Evolutionary conservation across 2,888 invertebrate genomes (phyloP).

Genomic region (Marronus borbonicus): DNA sequence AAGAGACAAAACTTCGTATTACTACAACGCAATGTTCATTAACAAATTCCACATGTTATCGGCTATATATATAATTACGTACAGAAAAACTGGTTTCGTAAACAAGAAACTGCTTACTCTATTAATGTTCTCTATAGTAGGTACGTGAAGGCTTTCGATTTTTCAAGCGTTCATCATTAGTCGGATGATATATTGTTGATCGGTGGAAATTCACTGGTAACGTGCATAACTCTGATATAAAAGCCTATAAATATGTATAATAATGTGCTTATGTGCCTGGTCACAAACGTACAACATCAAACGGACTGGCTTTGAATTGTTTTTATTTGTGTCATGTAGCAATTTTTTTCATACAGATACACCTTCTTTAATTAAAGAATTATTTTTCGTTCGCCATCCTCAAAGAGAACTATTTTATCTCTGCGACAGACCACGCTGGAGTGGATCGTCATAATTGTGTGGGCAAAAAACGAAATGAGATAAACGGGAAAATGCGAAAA

Average conservation of each 20-base stretch:
- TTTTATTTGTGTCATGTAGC: conserved; percentile 28
- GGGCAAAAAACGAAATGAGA: too few relatives aligned
- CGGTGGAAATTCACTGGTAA: conserved; percentile 41
- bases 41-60: conserved; percentile 43
- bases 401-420: conserved; percentile 24
- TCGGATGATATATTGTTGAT: conserved; percentile 45
- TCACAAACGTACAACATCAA: conserved; percentile 22
- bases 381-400: conserved; percentile 20
- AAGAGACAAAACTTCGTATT: conserved; percentile 14
- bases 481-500: not conserved
- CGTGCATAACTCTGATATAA: conserved; percentile 35
- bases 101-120: conserved; percentile 44
- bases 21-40: conserved; percentile 43
- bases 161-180: conserved; percentile 45
- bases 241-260: conserved; percentile 23
- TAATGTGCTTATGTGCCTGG: conserved; percentile 10
- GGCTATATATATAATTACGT: conserved; percentile 36
- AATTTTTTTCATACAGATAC: conserved; percentile 10
- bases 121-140: conserved; percentile 36
- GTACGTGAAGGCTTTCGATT: conserved; percentile 46
- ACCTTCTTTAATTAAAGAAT: conserved; percentile 41
- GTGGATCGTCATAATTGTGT: too few relatives aligned
- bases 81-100: conserved; percentile 45
- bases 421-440: not conserved
- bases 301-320: conserved; percentile 34